These are phyloP conservation scores for Papilio machaon DNA, from an alignment of 1,140 invertebrate genomes.

Conservation along the genomic window DNA sequence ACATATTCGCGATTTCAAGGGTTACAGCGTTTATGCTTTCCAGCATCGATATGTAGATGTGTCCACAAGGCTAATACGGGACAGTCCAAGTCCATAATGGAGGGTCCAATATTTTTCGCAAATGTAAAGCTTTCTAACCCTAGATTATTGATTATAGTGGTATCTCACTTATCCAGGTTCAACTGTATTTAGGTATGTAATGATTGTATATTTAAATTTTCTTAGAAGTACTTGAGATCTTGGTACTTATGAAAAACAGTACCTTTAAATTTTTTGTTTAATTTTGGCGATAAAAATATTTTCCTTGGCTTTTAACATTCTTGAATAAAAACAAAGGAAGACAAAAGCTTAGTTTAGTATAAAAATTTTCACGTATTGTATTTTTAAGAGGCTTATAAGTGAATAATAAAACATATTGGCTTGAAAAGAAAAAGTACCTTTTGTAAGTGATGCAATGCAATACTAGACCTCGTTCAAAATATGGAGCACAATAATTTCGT, in stretches of 20 bases:
- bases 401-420: not conserved
- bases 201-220: too few species aligned
- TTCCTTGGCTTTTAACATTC: not conserved
- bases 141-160: too few species aligned
- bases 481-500: slow-evolving; percentile 7
- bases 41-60: too few species aligned
- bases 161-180: too few species aligned
- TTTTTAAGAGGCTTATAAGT: not conserved
- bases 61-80: too few species aligned
- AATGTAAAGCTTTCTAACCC: too few species aligned
- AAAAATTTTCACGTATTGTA: not conserved
- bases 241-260: not conserved
- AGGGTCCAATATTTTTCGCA: too few species aligned
- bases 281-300: not conserved
- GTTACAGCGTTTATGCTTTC: too few species aligned
- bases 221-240: not conserved
- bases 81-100: too few species aligned
- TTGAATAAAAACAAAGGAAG: not conserved
- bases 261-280: too few species aligned
- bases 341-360: not conserved
- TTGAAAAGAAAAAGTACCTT: not conserved
- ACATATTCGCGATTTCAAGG: too few species aligned
- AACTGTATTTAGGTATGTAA: too few species aligned
- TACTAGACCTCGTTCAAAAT: slow-evolving; percentile 4
- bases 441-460: slow-evolving; percentile 15